These are phyloP conservation scores for Muscina levida DNA, from an alignment of 2,888 invertebrate species.

Conservation along the genomic window DNA sequence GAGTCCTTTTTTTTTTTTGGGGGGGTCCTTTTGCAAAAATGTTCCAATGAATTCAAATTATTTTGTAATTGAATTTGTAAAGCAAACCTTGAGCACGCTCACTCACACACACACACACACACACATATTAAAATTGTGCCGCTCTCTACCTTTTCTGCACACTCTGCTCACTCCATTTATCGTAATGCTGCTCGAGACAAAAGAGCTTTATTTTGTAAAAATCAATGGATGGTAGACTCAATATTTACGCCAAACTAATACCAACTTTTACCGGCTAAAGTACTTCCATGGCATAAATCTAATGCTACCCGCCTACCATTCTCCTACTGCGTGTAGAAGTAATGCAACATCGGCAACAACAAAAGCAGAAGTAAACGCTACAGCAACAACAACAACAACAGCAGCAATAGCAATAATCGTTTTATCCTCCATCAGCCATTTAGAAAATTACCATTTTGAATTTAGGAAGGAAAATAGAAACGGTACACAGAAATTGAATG, in stretches of 20 bases:
- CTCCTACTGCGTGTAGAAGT: neutral
- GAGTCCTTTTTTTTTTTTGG: neutral
- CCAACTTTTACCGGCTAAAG: constrained; percentile 22
- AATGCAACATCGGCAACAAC: neutral
- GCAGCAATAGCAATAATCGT: constrained; percentile 21
- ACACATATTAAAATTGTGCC: neutral
- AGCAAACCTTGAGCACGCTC: constrained; percentile 13
- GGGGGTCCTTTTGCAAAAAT: neutral
- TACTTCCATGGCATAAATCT: constrained; percentile 36
- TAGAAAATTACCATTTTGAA: constrained; percentile 37
- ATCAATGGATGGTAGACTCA: constrained; percentile 26
- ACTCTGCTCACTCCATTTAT: neutral
- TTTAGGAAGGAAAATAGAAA: constrained; percentile 12
- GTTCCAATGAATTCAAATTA: constrained; percentile 37
- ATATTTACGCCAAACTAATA: constrained; percentile 36
- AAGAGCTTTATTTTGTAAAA: constrained; percentile 6
- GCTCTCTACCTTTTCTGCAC: neutral
- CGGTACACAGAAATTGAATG: constrained; percentile 16
- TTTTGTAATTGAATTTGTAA: constrained; percentile 42
- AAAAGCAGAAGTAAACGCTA: neutral
- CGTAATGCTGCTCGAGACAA: neutral
- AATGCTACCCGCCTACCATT: constrained; percentile 13
- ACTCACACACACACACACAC: neutral
- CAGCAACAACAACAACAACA: neutral
- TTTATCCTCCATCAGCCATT: constrained; percentile 37